Percentiles rank a stretch among this genome's conserved stretches.
These are phyloP conservation scores for Myrmophylax atrothorax DNA, from an alignment of 2,113 vertebrate species.

Conservation along the genomic window DNA sequence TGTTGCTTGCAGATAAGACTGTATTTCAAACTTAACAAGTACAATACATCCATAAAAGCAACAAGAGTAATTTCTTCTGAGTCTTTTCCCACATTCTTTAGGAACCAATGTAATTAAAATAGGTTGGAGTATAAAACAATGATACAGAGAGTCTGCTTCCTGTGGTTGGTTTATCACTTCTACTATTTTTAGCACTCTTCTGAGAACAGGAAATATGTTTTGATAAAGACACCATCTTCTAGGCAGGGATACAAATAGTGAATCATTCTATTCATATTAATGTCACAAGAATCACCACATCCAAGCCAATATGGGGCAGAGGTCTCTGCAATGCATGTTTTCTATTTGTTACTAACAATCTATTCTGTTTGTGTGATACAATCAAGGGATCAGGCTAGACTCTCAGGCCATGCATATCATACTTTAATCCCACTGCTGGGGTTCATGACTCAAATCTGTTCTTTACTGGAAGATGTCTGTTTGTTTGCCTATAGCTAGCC, in stretches of 20 bases:
- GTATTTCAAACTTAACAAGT: neutral
- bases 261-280: conserved; percentile 8
- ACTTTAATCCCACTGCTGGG: neutral
- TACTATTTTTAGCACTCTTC: conserved; percentile 13
- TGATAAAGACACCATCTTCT: neutral
- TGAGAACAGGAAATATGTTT: conserved; percentile 27
- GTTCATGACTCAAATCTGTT: neutral
- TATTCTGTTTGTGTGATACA: neutral
- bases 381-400: neutral
- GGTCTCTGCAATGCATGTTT: neutral
- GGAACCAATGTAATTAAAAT: neutral
- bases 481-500: conserved; percentile 17
- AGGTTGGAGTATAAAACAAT: neutral
- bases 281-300: neutral
- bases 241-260: neutral
- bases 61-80: neutral
- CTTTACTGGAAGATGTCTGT: neutral
- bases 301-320: neutral
- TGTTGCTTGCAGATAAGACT: neutral
- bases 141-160: neutral
- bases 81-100: neutral
- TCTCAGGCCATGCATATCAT: neutral
- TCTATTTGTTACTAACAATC: neutral
- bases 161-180: neutral
- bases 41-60: neutral